phyloP scores from a whole-genome alignment of 2,797 vertebrate species.

The Meriones psammophilus region DNA sequence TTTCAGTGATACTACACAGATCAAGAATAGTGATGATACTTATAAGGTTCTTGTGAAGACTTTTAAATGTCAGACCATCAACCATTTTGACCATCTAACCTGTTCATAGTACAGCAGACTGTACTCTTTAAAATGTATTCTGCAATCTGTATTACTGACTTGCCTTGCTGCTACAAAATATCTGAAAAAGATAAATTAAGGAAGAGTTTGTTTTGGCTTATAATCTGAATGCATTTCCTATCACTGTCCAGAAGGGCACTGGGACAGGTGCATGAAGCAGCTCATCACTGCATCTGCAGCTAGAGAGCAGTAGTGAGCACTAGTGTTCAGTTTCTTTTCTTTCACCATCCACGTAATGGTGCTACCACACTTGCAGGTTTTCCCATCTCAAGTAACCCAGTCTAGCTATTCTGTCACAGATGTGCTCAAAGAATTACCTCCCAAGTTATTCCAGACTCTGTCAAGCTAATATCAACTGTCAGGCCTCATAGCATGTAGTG shows the following conservation, averaged over 20 bases:
- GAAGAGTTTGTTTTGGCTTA: neutral
- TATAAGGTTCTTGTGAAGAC: neutral
- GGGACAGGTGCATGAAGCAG: neutral
- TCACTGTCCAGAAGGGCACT: neutral
- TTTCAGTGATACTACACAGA: neutral
- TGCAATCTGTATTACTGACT: neutral
- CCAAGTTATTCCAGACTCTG: neutral
- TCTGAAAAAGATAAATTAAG: neutral
- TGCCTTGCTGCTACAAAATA: neutral
- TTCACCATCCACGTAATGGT: neutral
- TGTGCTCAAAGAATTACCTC: neutral
- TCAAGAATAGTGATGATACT: neutral
- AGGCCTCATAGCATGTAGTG: neutral
- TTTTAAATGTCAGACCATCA: neutral
- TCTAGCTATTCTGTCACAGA: neutral
- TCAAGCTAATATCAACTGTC: neutral
- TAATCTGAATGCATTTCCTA: neutral
- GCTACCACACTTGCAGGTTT: neutral
- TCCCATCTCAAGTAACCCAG: neutral
- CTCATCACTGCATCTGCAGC: neutral
- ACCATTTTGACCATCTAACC: neutral
- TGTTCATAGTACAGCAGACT: conserved; percentile 22
- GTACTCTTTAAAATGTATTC: conserved; percentile 53
- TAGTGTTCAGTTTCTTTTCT: neutral
- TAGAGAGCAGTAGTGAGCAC: neutral